These are phyloP conservation scores for Nemapogon koenigi DNA, from an alignment of 2,888 invertebrate species.

Conservation along the genomic window DNA sequence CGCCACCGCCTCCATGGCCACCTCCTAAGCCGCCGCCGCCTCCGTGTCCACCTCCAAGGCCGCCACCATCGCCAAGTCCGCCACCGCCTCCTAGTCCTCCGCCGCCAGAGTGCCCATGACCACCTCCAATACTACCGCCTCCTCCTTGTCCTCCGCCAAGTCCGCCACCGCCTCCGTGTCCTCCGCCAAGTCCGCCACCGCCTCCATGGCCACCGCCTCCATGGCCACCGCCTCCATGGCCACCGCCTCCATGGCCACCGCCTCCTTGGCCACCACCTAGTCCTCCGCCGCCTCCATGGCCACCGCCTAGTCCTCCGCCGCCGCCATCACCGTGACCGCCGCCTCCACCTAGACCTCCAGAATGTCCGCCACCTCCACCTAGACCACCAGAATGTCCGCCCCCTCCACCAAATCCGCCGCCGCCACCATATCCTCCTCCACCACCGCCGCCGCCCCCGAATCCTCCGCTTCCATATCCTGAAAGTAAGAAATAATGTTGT, in stretches of 20 bases:
- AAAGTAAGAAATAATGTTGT: constrained; percentile 9
- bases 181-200: constrained; percentile 13
- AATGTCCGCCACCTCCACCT: constrained; percentile 13
- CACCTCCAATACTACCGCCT: constrained; percentile 13
- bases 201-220: constrained; percentile 11
- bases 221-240: constrained; percentile 8
- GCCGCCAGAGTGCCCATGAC: constrained; percentile 8
- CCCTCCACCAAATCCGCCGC: constrained; percentile 8
- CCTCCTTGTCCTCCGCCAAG: constrained; percentile 10
- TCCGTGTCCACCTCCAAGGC: constrained; percentile 14
- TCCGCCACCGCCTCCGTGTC: constrained; percentile 13
- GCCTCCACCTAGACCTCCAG: constrained; percentile 12
- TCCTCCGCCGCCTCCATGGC: constrained; percentile 13
- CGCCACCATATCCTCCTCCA: constrained; percentile 17
- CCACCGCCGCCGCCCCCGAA: constrained; percentile 14
- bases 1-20: constrained; percentile 19
- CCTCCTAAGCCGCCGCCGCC: constrained; percentile 19
- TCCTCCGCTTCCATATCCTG: constrained; percentile 20
- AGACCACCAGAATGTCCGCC: constrained; percentile 14
- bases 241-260: constrained; percentile 10
- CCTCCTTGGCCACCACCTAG: constrained; percentile 5
- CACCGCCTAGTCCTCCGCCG: constrained; percentile 13
- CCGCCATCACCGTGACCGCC: constrained; percentile 16
- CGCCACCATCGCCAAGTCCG: constrained; percentile 9
- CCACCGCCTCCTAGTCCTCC: constrained; percentile 18